Evolutionary conservation across 2,113 vertebrate species (phyloP).

Genomic region (Anhinga rufa): DNA sequence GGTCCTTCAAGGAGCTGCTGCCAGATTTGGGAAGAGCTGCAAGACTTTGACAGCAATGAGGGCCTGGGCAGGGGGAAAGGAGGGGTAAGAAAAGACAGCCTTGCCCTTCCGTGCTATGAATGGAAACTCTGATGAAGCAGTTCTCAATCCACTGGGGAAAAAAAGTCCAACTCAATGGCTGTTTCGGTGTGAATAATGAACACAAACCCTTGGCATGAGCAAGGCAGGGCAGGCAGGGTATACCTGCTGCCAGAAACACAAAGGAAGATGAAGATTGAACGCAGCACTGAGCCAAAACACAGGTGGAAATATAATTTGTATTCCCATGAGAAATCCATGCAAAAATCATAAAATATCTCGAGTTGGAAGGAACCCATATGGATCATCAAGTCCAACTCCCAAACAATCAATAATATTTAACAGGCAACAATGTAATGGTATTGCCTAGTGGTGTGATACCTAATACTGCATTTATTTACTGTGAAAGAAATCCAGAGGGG

Average conservation of each 20-base stretch:
- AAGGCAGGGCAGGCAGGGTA: background rate
- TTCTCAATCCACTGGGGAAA: fast-evolving
- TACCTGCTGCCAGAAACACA: background rate
- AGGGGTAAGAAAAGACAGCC: background rate
- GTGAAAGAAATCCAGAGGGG: background rate
- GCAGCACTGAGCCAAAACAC: background rate
- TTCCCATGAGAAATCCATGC: background rate
- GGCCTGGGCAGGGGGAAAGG: background rate
- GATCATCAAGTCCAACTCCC: background rate
- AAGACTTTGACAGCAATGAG: background rate
- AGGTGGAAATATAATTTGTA: background rate
- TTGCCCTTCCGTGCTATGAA: background rate
- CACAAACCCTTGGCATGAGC: background rate
- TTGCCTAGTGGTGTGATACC: background rate
- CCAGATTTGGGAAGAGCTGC: conserved; percentile 15
- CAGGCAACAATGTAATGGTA: background rate
- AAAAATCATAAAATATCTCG: background rate
- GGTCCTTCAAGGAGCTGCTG: background rate
- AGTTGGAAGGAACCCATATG: background rate
- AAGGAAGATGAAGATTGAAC: background rate
- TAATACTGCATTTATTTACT: background rate
- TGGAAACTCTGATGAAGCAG: background rate
- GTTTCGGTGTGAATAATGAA: background rate
- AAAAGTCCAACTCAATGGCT: background rate
- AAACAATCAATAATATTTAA: background rate